These are phyloP conservation scores for Petrocephalus schoutedeni DNA, from an alignment of 2,797 vertebrate genomes.

Conservation along the genomic window DNA sequence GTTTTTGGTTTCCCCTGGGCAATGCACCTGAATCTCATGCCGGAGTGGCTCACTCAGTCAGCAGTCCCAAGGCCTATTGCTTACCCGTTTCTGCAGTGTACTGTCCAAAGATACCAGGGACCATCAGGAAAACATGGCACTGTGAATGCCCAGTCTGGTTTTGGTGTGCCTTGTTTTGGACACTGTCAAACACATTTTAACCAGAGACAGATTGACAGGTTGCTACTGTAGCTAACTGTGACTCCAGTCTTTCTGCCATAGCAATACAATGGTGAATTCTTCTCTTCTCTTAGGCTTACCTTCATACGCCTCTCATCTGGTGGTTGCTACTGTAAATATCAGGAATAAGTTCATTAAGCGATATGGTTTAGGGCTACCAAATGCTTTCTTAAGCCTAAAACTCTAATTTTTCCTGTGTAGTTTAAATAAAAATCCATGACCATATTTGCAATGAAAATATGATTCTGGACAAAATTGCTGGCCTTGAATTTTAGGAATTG, in stretches of 20 bases:
- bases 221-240: neutral
- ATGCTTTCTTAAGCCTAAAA: neutral
- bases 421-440: neutral
- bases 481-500: neutral
- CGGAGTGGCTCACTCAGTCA: neutral
- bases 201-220: neutral
- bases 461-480: neutral
- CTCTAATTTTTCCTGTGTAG: neutral
- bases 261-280: neutral
- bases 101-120: neutral
- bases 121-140: neutral
- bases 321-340: neutral
- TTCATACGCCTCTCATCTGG: neutral
- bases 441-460: neutral
- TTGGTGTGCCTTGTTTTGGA: neutral
- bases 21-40: neutral
- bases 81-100: neutral
- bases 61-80: neutral
- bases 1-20: neutral
- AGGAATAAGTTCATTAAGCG: neutral
- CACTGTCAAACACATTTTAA: neutral
- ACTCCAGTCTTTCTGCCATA: neutral
- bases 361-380: neutral
- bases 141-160: neutral
- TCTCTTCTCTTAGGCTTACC: neutral